Evolutionary conservation across 2,888 invertebrate genomes (phyloP), one percentile per base, ranked within the genome.

Genomic region (Zeuzera pyrina): DNA sequence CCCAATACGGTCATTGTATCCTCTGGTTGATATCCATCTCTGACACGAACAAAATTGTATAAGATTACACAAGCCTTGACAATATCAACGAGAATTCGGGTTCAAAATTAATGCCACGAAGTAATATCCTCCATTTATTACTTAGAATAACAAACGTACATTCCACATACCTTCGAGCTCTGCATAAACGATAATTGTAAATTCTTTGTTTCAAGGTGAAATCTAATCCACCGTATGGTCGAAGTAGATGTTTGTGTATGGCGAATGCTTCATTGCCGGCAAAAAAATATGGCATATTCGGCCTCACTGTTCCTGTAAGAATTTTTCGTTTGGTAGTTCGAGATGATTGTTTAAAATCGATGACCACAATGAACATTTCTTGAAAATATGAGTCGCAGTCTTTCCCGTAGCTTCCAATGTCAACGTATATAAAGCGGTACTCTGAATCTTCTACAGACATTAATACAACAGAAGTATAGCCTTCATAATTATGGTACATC

Each of bases 121-220:
- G 26, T 12, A 26, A 26, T 12, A 26, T 26, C 5, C 26, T 3
- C 26, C 26, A 26, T 26, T 26, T 26, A 12, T 32, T 32, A 13
- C 19, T 12, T 12, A 32, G 8, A 13, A 32, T 32, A 3, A 26
- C 32, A 32, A 32, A 32, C 7, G 32, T 13, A 21, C 25, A 31
- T 11, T 31, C 31, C 26, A 26, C 26, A 12, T 26, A 26, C 14
- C 41, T 35, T 39, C 42, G 27, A 27, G 47, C 45, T 39, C 46
- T 39, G 29, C 35, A 41, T 36, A 47, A 41, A 30, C 41, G 30
- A 28, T 47, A 45, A 30, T 46, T 46, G 33, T 25, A 36, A 26
- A 26, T 23, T n/a, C 26, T 26, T 26, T 26, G 26, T 26, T 26
- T 26, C 13, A 27, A 5, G 3, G 12, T 13, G 2, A 27, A 13